Base-by-base conservation (phyloP, 2,113 vertebrate species). In the Anolis carolinensis region DNA sequence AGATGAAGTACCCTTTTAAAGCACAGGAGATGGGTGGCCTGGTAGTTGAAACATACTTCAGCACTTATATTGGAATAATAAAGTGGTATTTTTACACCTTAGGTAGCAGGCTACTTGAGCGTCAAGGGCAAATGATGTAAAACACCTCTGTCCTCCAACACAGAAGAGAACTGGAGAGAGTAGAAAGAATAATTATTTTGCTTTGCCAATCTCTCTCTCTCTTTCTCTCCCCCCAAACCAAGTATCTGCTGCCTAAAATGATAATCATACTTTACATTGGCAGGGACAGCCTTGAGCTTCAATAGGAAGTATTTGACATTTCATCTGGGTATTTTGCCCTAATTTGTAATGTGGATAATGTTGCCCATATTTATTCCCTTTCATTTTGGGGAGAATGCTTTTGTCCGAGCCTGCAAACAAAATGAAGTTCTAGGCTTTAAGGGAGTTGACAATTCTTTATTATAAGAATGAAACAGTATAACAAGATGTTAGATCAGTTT, bases 401-500 rank as follows among this genome's bases (percentile, higher is more conserved):
- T 44, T 55, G 0, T 85, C 63, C 80, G 83, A 89, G 91, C 34
- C 86, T 87, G 27, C 89, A 93, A 91, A 90, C 16, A 86, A 90
- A 89, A 90, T 36, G 59, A 91, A 86, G 72, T 87, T 87, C 89
- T 87, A 81, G 65, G 44, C 91, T 91, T 91, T 1, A 2, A 20
- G 48, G 83, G 82, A 93, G 34, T 80, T 88, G 90, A 91, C 67
- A 95, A 87, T 30, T 89, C 91, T 93, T 96, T 95, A 95, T 94
- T 94, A 55, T 82, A 93, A 93, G 90, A 93, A 93, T 75, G 91
- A 93, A 93, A 94, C 92, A 92, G 86, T 89, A 67, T 72, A 92
- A 94, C 86, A 93, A 90, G 84, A 79, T 91, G 91, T 88, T 70
- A 72, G 70, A 88, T 94, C 71, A 59, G 88, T 92, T 94, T 94